Evolutionary conservation across 1,140 invertebrate genomes (phyloP), one percentile per base, ranked within the genome.

Genomic region (Drosophila seguyi): DNA sequence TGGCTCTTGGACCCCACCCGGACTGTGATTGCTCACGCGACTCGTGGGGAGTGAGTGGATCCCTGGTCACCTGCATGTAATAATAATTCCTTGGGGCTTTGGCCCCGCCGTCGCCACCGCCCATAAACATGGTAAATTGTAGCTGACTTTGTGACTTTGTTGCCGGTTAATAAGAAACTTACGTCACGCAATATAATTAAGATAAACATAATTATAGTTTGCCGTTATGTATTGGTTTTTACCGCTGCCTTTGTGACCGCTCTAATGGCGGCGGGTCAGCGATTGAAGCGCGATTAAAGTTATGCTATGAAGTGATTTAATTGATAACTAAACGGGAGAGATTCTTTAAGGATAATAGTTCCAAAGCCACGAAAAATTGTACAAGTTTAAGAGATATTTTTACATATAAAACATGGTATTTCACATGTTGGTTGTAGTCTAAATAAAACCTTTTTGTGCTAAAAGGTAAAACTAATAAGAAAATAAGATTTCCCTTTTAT

Each of bases 181-280:
- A 81, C 81, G 71, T 90, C 85, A 90, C 85, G 85, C 85, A 90
- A 90, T 90, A 90, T 90, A 90, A 90, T 90, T 90, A 90, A 90
- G 85, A 90, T 90, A 90, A 90, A 90, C 85, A 90, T 90, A 90
- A 90, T 90, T 90, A 90, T 90, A 85, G 85, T 88, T 90, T 61
- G 80, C 67, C 66, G 83, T 76, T 82, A 63, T 83, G 65, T 85
- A 55, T 78, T 84, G 76, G 41, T 78, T 75, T 80, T 71, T 71
- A 68, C 71, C 38, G 42, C 59, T 41, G 58, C 56, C 41, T 34
- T 81, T 77, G 56, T 58, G 66, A 58, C 18, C 59, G n/a, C 66
- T 86, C 84, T 74, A 81, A 84, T 86, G 71, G 75, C 63, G 8
- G 11, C 11, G 31, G 34, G 31, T 8, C 63, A 50, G 27, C 29